phyloP scores from a whole-genome alignment of 2,888 invertebrate genomes.

The Melanophora roralis region DNA sequence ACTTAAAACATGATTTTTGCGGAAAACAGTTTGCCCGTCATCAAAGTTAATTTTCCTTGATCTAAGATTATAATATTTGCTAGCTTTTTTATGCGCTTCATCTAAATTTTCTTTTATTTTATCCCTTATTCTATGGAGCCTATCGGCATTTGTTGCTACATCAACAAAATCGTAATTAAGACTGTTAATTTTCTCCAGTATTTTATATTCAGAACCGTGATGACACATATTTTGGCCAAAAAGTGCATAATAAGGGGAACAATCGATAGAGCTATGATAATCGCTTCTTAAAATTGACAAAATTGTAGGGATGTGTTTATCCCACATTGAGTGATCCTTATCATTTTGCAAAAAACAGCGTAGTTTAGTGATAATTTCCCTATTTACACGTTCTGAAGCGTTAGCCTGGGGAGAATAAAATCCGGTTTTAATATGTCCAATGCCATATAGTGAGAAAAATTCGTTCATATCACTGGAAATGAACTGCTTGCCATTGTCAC shows the following conservation, averaged over 20 bases:
- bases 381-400: not conserved
- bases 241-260: not conserved
- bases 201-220: not conserved
- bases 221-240: slow-evolving; percentile 5
- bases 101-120: not conserved
- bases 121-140: not conserved
- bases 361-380: not conserved
- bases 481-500: not conserved
- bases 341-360: not conserved
- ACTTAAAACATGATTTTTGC: not conserved
- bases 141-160: not conserved
- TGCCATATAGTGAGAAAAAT: not conserved
- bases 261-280: not conserved
- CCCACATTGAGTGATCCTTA: not conserved
- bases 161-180: not conserved
- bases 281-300: not conserved
- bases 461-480: not conserved
- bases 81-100: not conserved
- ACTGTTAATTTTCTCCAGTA: not conserved
- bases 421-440: not conserved
- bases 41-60: not conserved
- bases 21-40: not conserved
- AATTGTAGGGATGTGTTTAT: not conserved
- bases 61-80: not conserved
- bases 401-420: not conserved